phyloP scores from a whole-genome alignment of 1,140 invertebrate species.

The Atta colombica region DNA sequence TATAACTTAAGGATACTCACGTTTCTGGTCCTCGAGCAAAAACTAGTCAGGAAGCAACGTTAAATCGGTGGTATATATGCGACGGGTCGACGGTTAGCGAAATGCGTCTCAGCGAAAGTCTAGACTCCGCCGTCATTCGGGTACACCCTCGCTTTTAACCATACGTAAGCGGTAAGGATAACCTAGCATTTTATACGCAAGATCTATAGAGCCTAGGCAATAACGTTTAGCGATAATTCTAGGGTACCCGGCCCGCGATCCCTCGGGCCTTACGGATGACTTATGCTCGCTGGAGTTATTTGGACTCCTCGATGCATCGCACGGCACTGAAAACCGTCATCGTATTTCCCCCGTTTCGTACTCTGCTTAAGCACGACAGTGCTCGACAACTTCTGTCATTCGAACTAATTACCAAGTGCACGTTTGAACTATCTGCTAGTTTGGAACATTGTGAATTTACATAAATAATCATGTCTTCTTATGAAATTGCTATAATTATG shows the following conservation, averaged over 20 bases:
- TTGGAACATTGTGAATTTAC: slow-evolving; percentile 17
- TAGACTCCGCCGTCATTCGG: slow-evolving; percentile 62
- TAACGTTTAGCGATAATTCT: slow-evolving; percentile 87
- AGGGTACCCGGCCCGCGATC: slow-evolving; percentile 79
- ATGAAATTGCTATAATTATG: not conserved
- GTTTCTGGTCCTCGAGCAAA: not conserved
- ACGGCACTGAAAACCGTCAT: slow-evolving; percentile 53
- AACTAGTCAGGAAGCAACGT: not conserved
- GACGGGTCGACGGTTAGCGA: slow-evolving; percentile 23
- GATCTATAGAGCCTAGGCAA: slow-evolving; percentile 87
- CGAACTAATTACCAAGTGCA: not conserved
- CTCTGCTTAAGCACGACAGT: not conserved
- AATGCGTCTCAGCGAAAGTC: slow-evolving; percentile 67
- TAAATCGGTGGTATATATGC: not conserved
- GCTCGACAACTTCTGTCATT: not conserved
- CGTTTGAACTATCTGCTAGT: not conserved
- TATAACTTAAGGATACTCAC: not conserved
- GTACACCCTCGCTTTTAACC: slow-evolving; percentile 83
- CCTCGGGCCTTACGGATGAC: slow-evolving; percentile 81
- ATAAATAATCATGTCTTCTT: not conserved
- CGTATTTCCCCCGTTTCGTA: slow-evolving; percentile 30
- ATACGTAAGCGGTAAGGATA: slow-evolving; percentile 78
- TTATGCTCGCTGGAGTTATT: slow-evolving; percentile 79
- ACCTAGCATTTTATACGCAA: slow-evolving; percentile 86
- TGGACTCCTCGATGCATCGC: slow-evolving; percentile 68